These are phyloP conservation scores for Suillia variegata DNA, from an alignment of 2,888 invertebrate genomes.

Conservation along the genomic window DNA sequence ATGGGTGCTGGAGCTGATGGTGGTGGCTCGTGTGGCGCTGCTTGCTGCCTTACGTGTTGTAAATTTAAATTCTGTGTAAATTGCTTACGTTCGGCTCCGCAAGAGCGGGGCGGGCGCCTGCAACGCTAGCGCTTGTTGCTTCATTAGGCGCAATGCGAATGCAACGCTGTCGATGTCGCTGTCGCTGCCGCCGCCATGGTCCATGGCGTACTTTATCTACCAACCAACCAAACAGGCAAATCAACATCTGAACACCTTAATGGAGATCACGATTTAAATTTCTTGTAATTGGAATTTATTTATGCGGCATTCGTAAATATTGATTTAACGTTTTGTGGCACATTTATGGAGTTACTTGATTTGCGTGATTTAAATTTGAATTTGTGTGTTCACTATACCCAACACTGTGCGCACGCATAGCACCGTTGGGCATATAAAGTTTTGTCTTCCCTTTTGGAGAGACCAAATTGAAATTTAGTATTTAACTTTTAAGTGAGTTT, in stretches of 20 bases:
- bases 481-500: too few relatives aligned
- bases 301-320: slow-evolving; percentile 23
- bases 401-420: too few relatives aligned
- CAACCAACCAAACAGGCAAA: neutral
- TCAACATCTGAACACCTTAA: slow-evolving; percentile 19
- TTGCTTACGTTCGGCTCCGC: neutral
- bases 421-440: too few relatives aligned
- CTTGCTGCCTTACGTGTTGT: slow-evolving; percentile 4
- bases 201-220: neutral
- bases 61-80: neutral
- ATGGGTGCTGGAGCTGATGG: neutral
- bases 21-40: neutral
- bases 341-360: too few relatives aligned
- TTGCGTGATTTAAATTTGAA: too few relatives aligned
- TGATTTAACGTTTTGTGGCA: slow-evolving; percentile 9
- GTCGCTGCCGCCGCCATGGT: neutral
- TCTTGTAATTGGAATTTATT: slow-evolving; percentile 33
- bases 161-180: neutral
- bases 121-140: too few relatives aligned
- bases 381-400: too few relatives aligned
- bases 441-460: too few relatives aligned
- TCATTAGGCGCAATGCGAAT: too few relatives aligned
- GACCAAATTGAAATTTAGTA: too few relatives aligned
- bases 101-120: neutral
- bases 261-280: slow-evolving; percentile 33